Evolutionary conservation across 2,113 vertebrate genomes (phyloP).

Genomic region (Platanista minor): DNA sequence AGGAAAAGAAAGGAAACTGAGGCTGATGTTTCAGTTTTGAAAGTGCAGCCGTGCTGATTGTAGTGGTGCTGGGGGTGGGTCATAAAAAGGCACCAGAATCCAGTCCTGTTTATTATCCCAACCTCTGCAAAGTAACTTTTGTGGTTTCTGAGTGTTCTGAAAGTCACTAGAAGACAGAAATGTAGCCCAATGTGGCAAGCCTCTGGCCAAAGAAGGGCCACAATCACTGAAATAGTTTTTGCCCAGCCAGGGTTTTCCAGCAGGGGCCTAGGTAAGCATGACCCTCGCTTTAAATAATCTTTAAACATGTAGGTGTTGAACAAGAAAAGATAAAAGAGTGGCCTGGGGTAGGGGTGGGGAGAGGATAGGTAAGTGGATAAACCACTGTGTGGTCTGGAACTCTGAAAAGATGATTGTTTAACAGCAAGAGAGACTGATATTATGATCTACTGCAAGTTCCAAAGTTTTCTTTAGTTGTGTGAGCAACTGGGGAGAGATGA

Average conservation of each 20-base stretch:
- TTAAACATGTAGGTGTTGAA: conserved; percentile 46
- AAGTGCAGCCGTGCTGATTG: conserved; percentile 50
- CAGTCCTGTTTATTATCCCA: conserved; percentile 58
- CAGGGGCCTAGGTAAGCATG: neutral
- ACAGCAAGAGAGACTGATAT: conserved; percentile 29
- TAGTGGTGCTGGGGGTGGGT: conserved; percentile 23
- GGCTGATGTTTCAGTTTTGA: conserved; percentile 55
- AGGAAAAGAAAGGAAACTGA: conserved; percentile 64
- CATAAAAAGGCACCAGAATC: neutral
- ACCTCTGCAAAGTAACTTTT: conserved; percentile 61
- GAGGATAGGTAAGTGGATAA: neutral
- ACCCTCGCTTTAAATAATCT: conserved; percentile 42
- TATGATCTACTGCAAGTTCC: neutral
- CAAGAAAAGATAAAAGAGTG: conserved; percentile 35
- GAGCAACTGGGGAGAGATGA: conserved; percentile 54
- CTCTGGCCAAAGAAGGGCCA: conserved; percentile 59
- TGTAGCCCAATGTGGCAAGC: conserved; percentile 46
- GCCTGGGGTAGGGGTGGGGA: neutral
- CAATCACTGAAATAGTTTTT: conserved; percentile 30
- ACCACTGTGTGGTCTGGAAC: conserved; percentile 55
- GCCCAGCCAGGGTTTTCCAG: neutral
- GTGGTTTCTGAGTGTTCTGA: conserved; percentile 69
- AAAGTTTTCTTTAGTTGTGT: conserved; percentile 60
- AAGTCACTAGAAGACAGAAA: conserved; percentile 70
- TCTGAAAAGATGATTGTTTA: conserved; percentile 29